Base-by-base conservation (phyloP, 2,888 invertebrate genomes). In the Dolomedes plantarius region DNA sequence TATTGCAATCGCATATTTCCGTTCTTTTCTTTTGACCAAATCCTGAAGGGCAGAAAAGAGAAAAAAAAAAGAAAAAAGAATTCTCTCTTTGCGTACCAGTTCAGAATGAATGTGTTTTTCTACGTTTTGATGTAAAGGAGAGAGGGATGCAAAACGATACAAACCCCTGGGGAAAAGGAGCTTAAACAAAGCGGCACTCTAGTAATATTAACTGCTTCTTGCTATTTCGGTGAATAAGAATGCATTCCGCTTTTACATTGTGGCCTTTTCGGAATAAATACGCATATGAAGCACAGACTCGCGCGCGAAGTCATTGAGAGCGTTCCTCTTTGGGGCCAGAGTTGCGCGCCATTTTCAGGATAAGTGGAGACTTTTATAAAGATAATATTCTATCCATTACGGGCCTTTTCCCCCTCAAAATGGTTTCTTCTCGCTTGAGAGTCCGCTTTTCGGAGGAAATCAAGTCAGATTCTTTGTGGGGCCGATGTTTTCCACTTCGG, bases 321-420 rank as follows among this genome's bases (percentile, higher is more conserved):
- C 36, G 36, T 16, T 16, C 46, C 41, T 65, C 13, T 65, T 65
- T 16, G 32, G 28, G 11, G 62, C 50, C 23, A 46, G 50, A 71
- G 5, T 36, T 71, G 32, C 46, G 50, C 64, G 50, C 71, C 36
- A 78, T 46, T 78, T 72, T 27, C 27, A 32, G 32, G 65, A 85
- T 77, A 76, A 82, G 81, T 75, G 36, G 41, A 82, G 81, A 56
- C 73, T 73, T 83, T 77, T 77, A 85, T 77, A 50, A 73, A 85
- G 83, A 85, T 85, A 85, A 85, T 85, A 85, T 85, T 85, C 65
- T 85, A 73, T 85, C 83, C 77, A 85, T 85, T 85, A 77, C 73
- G 39, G n/a, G n/a, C 19, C 27, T 41, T 39, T 36, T 46, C 36
- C 31, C 75, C 62, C 16, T 56, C 67, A 28, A 85, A 85, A 85